Conservation (phyloP, 2,113 vertebrate genomes). For the Hippocampus abdominalis region DNA sequence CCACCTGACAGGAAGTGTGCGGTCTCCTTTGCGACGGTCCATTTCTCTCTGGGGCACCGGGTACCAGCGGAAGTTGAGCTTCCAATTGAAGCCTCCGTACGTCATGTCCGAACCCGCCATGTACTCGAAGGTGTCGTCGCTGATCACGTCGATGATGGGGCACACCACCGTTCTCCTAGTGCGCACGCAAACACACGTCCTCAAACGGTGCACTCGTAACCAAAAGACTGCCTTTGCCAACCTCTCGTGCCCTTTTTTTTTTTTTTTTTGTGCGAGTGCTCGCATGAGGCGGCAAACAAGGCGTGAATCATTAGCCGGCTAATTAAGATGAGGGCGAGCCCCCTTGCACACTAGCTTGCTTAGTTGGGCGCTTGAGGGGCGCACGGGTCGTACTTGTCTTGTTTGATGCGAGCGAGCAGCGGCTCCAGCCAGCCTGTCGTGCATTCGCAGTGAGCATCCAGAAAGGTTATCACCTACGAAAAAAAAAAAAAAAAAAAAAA, state of each 20-base stretch:
- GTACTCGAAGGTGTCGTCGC: conserved; percentile 97
- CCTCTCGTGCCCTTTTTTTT: too few species aligned
- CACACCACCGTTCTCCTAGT: conserved; percentile 92
- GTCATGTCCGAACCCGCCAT: conserved; percentile 99
- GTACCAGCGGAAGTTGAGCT: conserved; percentile 98
- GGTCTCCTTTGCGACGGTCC: conserved; percentile 96
- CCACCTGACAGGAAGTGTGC: conserved; percentile 92
- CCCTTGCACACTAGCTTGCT: conserved; percentile 37
- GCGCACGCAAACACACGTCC: conserved; percentile 11
- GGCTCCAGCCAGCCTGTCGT: conserved; percentile 96
- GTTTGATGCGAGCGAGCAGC: conserved; percentile 90
- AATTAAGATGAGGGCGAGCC: conserved; percentile 56
- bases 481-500: conserved; percentile 22
- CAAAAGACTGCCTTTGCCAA: neutral
- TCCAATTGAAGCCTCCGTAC: conserved; percentile 98
- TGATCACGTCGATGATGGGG: conserved; percentile 98
- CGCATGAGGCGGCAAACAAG: conserved; percentile 28
- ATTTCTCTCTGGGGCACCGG: conserved; percentile 98
- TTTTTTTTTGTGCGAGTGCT: conserved; percentile 1
- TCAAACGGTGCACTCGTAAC: neutral
- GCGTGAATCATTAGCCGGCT: conserved; percentile 60
- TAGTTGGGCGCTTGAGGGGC: conserved; percentile 11
- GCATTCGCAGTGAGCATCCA: conserved; percentile 98
- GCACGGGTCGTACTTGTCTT: conserved; percentile 82
- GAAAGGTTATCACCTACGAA: conserved; percentile 86